phyloP scores from a whole-genome alignment of 2,888 invertebrate genomes.

The Caradrina clavipalpis region DNA sequence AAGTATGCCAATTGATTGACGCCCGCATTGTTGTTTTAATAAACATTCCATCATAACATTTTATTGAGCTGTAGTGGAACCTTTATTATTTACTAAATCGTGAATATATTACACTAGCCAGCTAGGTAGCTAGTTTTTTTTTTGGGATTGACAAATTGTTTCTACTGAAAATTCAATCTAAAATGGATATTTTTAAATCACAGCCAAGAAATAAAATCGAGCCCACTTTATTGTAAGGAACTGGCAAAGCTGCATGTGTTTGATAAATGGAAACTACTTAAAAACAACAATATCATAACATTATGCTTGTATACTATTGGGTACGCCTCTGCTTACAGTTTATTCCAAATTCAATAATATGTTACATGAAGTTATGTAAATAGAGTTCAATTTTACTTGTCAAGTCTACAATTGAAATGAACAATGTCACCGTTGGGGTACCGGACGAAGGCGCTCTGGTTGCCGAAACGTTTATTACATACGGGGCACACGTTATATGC shows the following conservation, averaged over 20 bases:
- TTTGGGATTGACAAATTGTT: not conserved
- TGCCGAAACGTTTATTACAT: conserved; percentile 98
- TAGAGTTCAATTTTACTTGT: conserved; percentile 62
- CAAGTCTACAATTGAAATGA: conserved; percentile 95
- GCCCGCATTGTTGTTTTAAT: not conserved
- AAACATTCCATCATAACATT: not conserved
- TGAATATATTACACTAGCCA: too few species aligned
- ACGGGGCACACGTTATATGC: conserved; percentile 97
- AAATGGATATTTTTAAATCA: conserved; percentile 9
- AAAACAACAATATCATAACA: conserved; percentile 3
- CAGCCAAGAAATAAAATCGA: conserved; percentile 27
- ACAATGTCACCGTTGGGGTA: conserved; percentile 98
- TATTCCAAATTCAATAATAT: not conserved
- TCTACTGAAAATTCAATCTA: not conserved
- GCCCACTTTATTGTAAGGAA: not conserved
- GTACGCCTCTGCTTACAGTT: not conserved
- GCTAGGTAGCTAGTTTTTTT: too few species aligned
- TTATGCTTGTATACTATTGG: not conserved
- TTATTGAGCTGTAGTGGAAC: not conserved
- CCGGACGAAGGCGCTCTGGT: conserved; percentile 98
- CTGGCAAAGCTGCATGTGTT: not conserved
- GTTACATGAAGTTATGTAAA: conserved; percentile 7
- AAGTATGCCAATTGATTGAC: too few species aligned
- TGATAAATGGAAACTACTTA: not conserved
- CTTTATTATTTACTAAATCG: not conserved